Evolutionary conservation across 2,797 vertebrate species (phyloP), one percentile per base, ranked within the genome.

Genomic region (Microtus agrestis): DNA sequence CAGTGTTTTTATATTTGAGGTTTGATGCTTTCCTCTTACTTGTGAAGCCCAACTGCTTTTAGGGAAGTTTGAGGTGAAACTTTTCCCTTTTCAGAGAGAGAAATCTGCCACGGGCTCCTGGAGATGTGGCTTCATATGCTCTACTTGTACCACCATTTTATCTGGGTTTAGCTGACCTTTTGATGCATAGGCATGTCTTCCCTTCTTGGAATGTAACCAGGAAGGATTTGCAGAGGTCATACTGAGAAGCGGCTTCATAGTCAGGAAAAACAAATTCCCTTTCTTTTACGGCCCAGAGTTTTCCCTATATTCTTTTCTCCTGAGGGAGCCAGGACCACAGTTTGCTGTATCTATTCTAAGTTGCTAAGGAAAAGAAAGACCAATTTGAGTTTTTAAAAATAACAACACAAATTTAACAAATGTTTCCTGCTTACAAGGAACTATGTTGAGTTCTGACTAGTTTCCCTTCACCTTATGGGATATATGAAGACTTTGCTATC

Each of bases 201-300:
- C 54, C 6, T 74, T 59, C 29, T 71, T 69, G 61, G 54, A 73
- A 79, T 93, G 31, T 92, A 63, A 84, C 7, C 67, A 84, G 85
- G 40, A 92, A 86, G 67, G 91, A 95, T 95, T 93, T 95, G 78
- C n/a, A 94, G 91, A 95, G 56, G 37, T 59, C 40, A 21, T 92
- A 81, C 40, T 15, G 23, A 92, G 61, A 63, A 67, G n/a, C 77
- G 88, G 31, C 34, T 85, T 12, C 63, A 48, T 25, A 80, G 29
- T 95, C 29, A 95, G 86, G 61, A 87, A 81, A 67, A 46, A 63
- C 8, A 1, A 78, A 85, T 95, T 78, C 4, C 3, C n/a, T 43
- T 81, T 84, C 10, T 78, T 54, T 80, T 95, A 37, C 65, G 37
- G 19, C 31, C 61, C 93, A 95, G 73, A 67, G 31, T 89, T 89